phyloP scores from a whole-genome alignment of 2,113 vertebrate genomes.

The Vireo altiloquus region DNA sequence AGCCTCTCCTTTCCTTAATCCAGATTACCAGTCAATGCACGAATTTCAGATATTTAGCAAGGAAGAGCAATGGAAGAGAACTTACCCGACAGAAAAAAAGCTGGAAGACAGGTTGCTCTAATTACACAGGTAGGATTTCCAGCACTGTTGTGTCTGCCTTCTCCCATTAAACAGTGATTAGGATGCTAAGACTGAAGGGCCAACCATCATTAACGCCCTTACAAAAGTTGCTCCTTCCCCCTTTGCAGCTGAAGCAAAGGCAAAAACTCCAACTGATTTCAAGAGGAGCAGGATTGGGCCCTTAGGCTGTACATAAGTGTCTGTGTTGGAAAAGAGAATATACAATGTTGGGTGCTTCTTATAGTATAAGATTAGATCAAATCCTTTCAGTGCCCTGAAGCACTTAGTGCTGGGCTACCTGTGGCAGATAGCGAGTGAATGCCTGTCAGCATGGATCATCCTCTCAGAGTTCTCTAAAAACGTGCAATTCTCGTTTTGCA shows the following conservation, averaged over 20 bases:
- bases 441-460: constrained; percentile 49
- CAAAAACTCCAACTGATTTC: constrained; percentile 16
- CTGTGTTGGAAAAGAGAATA: constrained; percentile 28
- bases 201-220: background rate
- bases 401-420: constrained; percentile 47
- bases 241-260: background rate
- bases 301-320: constrained; percentile 55
- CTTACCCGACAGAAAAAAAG: background rate
- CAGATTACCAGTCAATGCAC: background rate
- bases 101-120: background rate
- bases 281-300: constrained; percentile 45
- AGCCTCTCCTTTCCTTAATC: background rate
- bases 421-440: constrained; percentile 44
- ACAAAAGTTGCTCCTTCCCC: background rate
- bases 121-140: background rate
- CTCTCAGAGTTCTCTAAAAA: background rate
- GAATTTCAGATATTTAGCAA: background rate
- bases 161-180: background rate
- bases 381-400: constrained; percentile 55
- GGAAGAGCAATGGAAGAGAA: background rate
- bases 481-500: background rate
- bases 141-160: background rate
- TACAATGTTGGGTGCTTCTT: constrained; percentile 36
- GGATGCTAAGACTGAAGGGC: background rate
- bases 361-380: constrained; percentile 57